Conservation (phyloP, 2,888 invertebrate genomes). For the Diaphora mendica region DNA sequence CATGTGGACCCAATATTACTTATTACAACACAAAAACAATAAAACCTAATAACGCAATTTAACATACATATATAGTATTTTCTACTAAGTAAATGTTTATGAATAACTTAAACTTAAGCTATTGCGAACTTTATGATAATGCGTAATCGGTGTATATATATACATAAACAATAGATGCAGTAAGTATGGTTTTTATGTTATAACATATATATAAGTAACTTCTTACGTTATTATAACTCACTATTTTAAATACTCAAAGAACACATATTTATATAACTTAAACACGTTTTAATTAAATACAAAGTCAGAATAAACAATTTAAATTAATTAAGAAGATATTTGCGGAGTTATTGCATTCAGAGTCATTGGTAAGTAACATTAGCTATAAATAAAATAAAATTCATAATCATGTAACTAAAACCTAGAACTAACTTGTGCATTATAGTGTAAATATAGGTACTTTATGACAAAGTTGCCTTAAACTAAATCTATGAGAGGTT, state of each 20-base stretch:
- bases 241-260: neutral
- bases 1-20: neutral
- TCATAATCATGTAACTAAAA: constrained; percentile 32
- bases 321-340: constrained; percentile 31
- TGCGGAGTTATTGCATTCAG: constrained; percentile 36
- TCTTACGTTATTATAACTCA: neutral
- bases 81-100: neutral
- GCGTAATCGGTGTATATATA: neutral
- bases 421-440: constrained; percentile 45
- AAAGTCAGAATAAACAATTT: constrained; percentile 24
- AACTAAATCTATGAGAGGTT: constrained; percentile 36
- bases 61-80: neutral
- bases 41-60: neutral
- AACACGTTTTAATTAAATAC: constrained; percentile 15
- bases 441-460: constrained; percentile 25
- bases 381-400: constrained; percentile 27
- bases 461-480: constrained; percentile 40
- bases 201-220: neutral
- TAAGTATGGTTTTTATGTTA: neutral
- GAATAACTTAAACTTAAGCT: neutral
- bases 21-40: neutral
- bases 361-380: constrained; percentile 33
- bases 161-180: neutral
- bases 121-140: neutral
- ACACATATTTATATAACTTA: neutral